Base-by-base conservation (phyloP, 1,140 invertebrate genomes). In the Drosophila mauritiana region DNA sequence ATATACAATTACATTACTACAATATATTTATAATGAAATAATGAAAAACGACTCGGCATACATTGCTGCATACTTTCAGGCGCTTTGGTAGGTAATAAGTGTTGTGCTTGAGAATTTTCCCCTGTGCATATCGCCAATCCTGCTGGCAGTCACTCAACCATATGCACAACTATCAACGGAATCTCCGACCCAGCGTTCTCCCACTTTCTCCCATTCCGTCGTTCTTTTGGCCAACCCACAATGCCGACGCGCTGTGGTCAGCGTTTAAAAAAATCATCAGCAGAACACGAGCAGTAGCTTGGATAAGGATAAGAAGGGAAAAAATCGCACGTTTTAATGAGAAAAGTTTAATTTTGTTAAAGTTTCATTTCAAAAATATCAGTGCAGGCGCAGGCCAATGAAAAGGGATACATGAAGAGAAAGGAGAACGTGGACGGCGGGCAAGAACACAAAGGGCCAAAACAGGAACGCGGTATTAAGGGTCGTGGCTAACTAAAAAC, bases 291-390 rank as follows among this genome's bases (percentile, higher is more conserved):
- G 39, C 42, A 57, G 45, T 46, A 51, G 56, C 70, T 74, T n/a
- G 52, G 39, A 39, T 36, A 43, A 48, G 69, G 42, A 53, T 49
- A 52, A 56, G 43, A 20, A 54, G 40, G n/a, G 67, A 79, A 83
- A 80, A 86, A 81, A 90, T 90, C 73, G 85, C 90, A 90, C 86
- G 90, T 91, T 91, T 91, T 91, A 91, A 91, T 91, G 90, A 91
- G 90, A 91, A 91, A 91, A 91, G 90, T 91, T 91, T 91, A 91
- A 91, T 91, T 90, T 88, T 80, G 83, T 91, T 90, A 91, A 91
- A 91, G 76, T 91, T 91, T 91, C 89, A 80, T 91, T 91, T 91
- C 80, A 78, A 80, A 89, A 90, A 89, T 89, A 88, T 89, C 84
- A 78, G 84, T 67, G 70, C 84, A 68, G 77, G 63, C 76, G 56